A percentile compares a stretch with the other conserved stretches of the same genome.
Conservation (phyloP, 2,888 invertebrate genomes). For the Polyommatus icarus region DNA sequence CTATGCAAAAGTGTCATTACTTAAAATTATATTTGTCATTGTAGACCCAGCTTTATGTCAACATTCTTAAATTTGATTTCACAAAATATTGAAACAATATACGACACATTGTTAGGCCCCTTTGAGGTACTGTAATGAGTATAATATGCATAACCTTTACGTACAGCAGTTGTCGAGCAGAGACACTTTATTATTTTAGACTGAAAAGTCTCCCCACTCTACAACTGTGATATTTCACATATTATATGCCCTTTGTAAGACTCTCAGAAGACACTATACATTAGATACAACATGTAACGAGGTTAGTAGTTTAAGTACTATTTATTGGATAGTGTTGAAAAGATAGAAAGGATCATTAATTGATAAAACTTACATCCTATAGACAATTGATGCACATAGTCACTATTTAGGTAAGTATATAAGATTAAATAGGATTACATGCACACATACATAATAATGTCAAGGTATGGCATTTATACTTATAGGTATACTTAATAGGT, state of each 20-base stretch:
- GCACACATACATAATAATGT: constrained; percentile 35
- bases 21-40: neutral
- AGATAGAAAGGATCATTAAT: constrained; percentile 67
- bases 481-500: constrained; percentile 25
- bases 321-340: constrained; percentile 42
- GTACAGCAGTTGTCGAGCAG: neutral
- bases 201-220: neutral
- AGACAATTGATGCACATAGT: constrained; percentile 39
- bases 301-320: constrained; percentile 27
- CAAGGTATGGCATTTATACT: constrained; percentile 29
- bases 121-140: constrained; percentile 30
- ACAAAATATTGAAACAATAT: neutral
- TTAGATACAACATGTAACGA: neutral
- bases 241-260: constrained; percentile 20
- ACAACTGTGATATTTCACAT: constrained; percentile 8
- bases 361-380: constrained; percentile 48
- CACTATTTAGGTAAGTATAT: constrained; percentile 38
- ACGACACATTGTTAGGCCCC: constrained; percentile 24
- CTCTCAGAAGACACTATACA: constrained; percentile 11
- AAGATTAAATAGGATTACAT: constrained; percentile 43
- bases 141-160: constrained; percentile 32
- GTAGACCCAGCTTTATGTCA: neutral
- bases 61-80: neutral
- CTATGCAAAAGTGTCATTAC: constrained; percentile 1
- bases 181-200: neutral